Evolutionary conservation across 2,888 invertebrate species (phyloP).

Genomic region (Anthrax anthrax): DNA sequence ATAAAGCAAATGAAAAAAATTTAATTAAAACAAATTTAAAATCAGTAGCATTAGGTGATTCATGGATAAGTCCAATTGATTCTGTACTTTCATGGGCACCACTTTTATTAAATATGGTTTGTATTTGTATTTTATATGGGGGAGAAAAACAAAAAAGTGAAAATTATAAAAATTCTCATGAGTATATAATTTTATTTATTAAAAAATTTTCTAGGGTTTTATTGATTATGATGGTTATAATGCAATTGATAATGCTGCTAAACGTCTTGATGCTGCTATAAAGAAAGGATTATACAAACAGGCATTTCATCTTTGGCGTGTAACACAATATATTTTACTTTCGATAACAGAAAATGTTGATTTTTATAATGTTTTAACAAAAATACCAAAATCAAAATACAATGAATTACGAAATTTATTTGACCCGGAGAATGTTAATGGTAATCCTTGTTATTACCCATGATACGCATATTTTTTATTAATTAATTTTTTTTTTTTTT

Average conservation of each 20-base stretch:
- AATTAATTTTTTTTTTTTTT: no score
- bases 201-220: slow-evolving; percentile 37
- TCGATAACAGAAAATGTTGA: slow-evolving; percentile 50
- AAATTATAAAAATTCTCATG: no score
- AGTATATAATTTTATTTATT: background rate
- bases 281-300: slow-evolving; percentile 40
- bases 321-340: slow-evolving; percentile 48
- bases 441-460: no score
- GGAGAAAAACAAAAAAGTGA: no score
- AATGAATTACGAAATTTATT: no score
- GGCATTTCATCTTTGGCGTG: slow-evolving; percentile 51
- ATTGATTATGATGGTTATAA: slow-evolving; percentile 53
- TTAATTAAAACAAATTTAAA: slow-evolving; percentile 52
- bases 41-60: slow-evolving; percentile 73
- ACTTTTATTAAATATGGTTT: slow-evolving; percentile 53
- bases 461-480: no score
- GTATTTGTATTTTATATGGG: no score
- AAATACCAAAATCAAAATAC: slow-evolving; percentile 14
- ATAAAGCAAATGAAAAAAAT: slow-evolving; percentile 47
- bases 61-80: slow-evolving; percentile 82
- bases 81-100: slow-evolving; percentile 74
- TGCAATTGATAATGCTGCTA: slow-evolving; percentile 42
- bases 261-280: slow-evolving; percentile 41
- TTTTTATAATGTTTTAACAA: slow-evolving; percentile 65
- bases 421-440: no score